A percentile compares a stretch with the other conserved stretches of the same genome.
phyloP scores from a whole-genome alignment of 2,888 invertebrate genomes.

The Heliothis peltigera region DNA sequence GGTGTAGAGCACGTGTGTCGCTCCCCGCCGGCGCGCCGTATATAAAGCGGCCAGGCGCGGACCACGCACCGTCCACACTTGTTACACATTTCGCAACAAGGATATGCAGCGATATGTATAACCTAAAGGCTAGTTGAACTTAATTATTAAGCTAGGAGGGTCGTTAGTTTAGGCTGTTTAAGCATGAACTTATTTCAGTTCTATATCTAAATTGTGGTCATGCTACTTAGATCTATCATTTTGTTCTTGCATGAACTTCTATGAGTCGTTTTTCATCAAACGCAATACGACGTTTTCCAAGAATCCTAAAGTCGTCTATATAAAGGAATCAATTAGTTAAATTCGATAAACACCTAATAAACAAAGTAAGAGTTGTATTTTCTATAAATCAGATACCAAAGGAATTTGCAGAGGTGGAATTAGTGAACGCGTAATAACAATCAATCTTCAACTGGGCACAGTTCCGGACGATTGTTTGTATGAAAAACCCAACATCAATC shows the following conservation, averaged over 20 bases:
- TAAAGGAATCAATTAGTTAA: too few species aligned
- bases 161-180: slow-evolving; percentile 22
- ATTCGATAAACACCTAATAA: too few species aligned
- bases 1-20: slow-evolving; percentile 77
- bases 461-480: too few species aligned
- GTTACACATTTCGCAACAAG: slow-evolving; percentile 86
- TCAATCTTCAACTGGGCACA: too few species aligned
- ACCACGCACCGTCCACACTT: slow-evolving; percentile 64
- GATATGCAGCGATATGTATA: slow-evolving; percentile 62
- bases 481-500: too few species aligned
- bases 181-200: not conserved
- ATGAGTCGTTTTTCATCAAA: too few species aligned
- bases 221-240: slow-evolving; percentile 14
- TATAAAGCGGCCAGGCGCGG: slow-evolving; percentile 69
- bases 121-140: slow-evolving; percentile 28
- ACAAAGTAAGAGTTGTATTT: too few species aligned
- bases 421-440: too few species aligned
- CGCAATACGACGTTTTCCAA: too few species aligned
- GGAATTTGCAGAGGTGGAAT: too few species aligned
- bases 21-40: slow-evolving; percentile 59
- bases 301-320: too few species aligned
- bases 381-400: too few species aligned
- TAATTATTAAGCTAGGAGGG: slow-evolving; percentile 35
- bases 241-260: not conserved
- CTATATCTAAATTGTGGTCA: not conserved